phyloP scores from a whole-genome alignment of 2,888 invertebrate species.

The Tipula vernalis region DNA sequence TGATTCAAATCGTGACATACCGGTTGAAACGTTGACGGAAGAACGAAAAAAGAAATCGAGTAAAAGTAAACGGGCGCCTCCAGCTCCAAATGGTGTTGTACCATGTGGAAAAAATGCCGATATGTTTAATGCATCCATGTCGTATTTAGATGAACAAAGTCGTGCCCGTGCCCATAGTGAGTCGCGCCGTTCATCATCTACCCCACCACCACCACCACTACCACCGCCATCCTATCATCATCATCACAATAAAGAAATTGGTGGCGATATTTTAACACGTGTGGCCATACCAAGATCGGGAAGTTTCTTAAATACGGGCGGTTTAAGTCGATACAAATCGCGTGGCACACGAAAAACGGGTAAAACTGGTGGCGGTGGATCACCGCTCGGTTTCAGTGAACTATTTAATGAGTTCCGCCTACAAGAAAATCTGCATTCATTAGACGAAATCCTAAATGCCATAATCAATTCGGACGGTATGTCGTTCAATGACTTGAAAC shows the following conservation, averaged over 20 bases:
- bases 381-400: constrained; percentile 75
- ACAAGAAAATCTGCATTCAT: constrained; percentile 76
- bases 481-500: constrained; percentile 86
- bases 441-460: constrained; percentile 76
- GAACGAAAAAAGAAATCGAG: constrained; percentile 44
- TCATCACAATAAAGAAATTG: constrained; percentile 36
- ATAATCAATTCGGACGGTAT: constrained; percentile 86
- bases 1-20: constrained; percentile 41
- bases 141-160: constrained; percentile 16
- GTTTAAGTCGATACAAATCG: constrained; percentile 62
- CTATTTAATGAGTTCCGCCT: constrained; percentile 76
- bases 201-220: not conserved
- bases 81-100: constrained; percentile 33
- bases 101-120: constrained; percentile 8
- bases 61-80: constrained; percentile 43
- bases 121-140: constrained; percentile 16
- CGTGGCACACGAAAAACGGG: constrained; percentile 32
- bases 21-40: constrained; percentile 38
- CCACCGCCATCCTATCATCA: not conserved
- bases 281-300: constrained; percentile 77
- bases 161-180: not conserved
- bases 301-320: constrained; percentile 73
- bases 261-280: constrained; percentile 72
- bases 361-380: constrained; percentile 30
- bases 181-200: not conserved